phyloP scores from a whole-genome alignment of 2,113 vertebrate species.

The Meriones unguiculatus region DNA sequence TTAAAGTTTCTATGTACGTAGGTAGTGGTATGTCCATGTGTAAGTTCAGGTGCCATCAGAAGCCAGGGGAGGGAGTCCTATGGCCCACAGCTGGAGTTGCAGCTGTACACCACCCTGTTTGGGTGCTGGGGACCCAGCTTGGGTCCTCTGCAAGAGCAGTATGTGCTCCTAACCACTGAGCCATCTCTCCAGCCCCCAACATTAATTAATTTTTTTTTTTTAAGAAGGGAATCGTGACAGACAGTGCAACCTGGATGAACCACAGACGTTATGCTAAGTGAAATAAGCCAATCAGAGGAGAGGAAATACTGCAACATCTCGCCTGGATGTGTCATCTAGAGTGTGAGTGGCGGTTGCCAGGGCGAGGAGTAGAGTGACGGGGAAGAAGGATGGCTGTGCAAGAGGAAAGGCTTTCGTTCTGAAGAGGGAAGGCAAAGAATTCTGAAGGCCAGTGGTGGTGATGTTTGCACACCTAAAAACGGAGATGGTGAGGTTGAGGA shows the following conservation, averaged over 20 bases:
- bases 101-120: not conserved
- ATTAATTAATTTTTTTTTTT: not conserved
- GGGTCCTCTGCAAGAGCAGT: not conserved
- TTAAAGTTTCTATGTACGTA: not conserved
- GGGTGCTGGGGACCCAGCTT: too few relatives aligned
- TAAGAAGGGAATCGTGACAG: not conserved
- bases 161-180: not conserved
- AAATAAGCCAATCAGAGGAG: not conserved
- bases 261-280: not conserved
- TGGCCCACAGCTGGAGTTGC: not conserved
- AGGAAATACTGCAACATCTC: not conserved
- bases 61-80: not conserved
- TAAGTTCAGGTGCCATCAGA: not conserved
- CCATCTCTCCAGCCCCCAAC: not conserved
- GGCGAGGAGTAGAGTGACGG: rapidly evolving
- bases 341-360: rapidly evolving
- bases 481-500: not conserved
- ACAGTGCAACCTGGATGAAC: not conserved
- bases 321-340: not conserved
- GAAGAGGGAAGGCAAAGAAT: not conserved
- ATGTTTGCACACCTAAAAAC: not conserved
- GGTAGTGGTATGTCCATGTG: not conserved
- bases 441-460: too few relatives aligned
- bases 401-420: not conserved
- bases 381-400: not conserved